Conservation (phyloP, 2,888 invertebrate species). For the Cylindroiulus punctatus region DNA sequence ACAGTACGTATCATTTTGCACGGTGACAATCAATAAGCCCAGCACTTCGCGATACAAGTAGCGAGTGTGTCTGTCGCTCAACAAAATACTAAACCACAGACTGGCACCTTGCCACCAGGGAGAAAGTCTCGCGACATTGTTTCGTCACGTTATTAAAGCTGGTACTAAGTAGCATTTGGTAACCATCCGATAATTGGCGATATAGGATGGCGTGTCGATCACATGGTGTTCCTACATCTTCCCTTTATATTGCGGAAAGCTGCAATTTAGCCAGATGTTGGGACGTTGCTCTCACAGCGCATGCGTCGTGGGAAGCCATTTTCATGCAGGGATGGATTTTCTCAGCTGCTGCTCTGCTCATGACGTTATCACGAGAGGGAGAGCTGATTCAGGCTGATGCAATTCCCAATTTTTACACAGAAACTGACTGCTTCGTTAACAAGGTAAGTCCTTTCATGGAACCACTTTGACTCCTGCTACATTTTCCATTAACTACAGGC, state of each 20-base stretch:
- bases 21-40: slow-evolving; percentile 34
- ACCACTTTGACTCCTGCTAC: background rate
- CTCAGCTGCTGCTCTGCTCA: background rate
- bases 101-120: background rate
- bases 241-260: slow-evolving; percentile 9
- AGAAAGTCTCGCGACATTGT: slow-evolving; percentile 17
- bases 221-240: background rate
- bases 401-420: background rate
- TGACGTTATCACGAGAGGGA: background rate
- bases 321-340: background rate
- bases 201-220: slow-evolving; percentile 3
- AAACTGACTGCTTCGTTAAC: background rate
- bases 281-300: background rate
- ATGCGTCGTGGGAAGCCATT: slow-evolving; percentile 27
- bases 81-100: background rate
- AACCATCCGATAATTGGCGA: background rate
- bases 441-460: background rate
- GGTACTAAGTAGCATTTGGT: background rate
- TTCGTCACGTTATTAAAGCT: slow-evolving; percentile 19
- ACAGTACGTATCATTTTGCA: background rate
- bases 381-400: background rate
- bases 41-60: background rate
- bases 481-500: background rate
- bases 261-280: background rate
- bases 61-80: background rate